Evolutionary conservation across 2,113 vertebrate genomes (phyloP).

Genomic region (Melanocharis versteri): DNA sequence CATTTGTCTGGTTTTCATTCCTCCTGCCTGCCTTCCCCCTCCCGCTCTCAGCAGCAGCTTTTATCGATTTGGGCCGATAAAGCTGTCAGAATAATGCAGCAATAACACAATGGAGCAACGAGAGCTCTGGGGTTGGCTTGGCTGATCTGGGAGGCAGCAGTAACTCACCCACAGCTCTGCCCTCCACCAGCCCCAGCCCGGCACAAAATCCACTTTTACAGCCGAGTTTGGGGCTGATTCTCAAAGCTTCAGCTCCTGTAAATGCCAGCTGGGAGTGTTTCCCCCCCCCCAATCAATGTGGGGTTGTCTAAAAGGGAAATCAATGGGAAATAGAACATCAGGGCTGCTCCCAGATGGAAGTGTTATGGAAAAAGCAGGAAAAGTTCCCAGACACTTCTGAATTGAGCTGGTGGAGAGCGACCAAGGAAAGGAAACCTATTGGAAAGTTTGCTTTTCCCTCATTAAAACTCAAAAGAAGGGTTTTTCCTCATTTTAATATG

Average conservation of each 20-base stretch:
- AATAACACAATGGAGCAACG: not conserved
- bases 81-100: not conserved
- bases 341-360: not conserved
- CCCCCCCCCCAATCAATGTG: rapidly evolving
- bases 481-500: not conserved
- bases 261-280: not conserved
- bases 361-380: rapidly evolving
- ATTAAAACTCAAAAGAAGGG: not conserved
- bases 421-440: not conserved
- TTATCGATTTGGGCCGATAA: not conserved
- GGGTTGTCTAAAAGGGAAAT: not conserved
- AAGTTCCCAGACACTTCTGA: not conserved
- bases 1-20: not conserved
- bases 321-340: rapidly evolving
- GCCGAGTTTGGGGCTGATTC: not conserved
- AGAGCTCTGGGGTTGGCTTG: not conserved
- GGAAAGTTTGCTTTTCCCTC: not conserved
- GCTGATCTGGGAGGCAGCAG: not conserved
- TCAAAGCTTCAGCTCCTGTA: rapidly evolving
- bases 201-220: rapidly evolving
- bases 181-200: not conserved
- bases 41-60: not conserved
- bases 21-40: not conserved
- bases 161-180: not conserved
- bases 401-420: not conserved